Base-by-base conservation (phyloP, 2,888 invertebrate genomes). In the Drosophila histrio region DNA sequence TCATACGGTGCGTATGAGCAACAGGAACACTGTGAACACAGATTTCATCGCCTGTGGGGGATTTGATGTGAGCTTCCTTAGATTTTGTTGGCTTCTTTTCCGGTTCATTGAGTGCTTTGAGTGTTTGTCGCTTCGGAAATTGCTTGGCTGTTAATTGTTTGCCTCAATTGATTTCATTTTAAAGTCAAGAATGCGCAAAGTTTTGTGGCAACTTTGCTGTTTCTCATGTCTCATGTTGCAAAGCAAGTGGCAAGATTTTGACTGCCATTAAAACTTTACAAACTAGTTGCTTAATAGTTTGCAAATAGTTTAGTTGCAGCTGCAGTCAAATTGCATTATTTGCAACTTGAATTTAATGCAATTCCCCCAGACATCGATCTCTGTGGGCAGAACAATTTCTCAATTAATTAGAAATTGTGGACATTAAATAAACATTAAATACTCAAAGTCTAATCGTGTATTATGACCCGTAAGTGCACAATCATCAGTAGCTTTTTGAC, bases 101-200 rank as follows among this genome's bases (percentile, higher is more conserved):
- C 79, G 67, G 73, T 68, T 75, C 69, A 81, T 44, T 81, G 82
- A 60, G 56, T 34, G 50, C 73, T 43, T 57, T 53, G 70, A 57
- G 63, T 28, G 66, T 34, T 79, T 75, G 77, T 77, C 85, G 83
- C 68, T 74, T 63, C 77, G 83, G 75, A 79, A 82, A 83, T 79
- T 82, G 77, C 77, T 86, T 54, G 65, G 41, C 86, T 69, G 70
- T 86, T 82, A 82, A 82, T 82, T 81, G 81, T 79, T 82, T 79
- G 81, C 72, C 64, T 67, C 79, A 77, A 79, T 81, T 77, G 80
- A 79, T 77, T 86, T 79, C 60, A 59, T 68, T 77, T 82, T 75
- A 63, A 72, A 82, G 80, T 79, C 60, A 58, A 66, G 49, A 70
- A 72, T 69, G 72, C 66, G 58, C 47, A 39, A 83, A 77, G 41